Evolutionary conservation across 2,888 invertebrate genomes (phyloP).

Genomic region (Ectobius pallidus): DNA sequence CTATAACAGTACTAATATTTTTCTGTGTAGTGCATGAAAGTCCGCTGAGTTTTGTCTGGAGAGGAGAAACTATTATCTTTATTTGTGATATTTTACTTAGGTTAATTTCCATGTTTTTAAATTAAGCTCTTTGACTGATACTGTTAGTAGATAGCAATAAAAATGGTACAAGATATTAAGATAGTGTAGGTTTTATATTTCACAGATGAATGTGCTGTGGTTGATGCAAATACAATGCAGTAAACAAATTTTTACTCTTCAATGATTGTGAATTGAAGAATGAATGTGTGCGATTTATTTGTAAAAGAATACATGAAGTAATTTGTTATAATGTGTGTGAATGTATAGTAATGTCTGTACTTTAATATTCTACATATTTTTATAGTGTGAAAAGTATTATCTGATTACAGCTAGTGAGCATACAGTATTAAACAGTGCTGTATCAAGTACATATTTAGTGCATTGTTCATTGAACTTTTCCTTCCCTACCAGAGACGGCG

Average conservation of each 20-base stretch:
- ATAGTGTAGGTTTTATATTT: background rate
- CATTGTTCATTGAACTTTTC: too few species aligned
- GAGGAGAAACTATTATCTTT: background rate
- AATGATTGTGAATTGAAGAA: background rate
- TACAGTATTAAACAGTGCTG: conserved; percentile 32
- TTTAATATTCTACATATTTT: conserved; percentile 17
- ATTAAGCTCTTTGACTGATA: conserved; percentile 20
- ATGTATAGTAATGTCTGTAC: conserved; percentile 18
- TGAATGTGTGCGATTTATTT: background rate
- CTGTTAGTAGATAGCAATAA: conserved; percentile 8
- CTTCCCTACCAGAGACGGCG: too few species aligned
- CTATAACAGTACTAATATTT: background rate
- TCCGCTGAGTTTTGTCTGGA: background rate
- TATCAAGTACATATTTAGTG: too few species aligned
- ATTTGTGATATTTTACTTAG: conserved; percentile 31
- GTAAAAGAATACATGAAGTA: background rate
- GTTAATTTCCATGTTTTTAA: conserved; percentile 2
- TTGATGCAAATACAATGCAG: conserved; percentile 22
- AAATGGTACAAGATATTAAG: conserved; percentile 20
- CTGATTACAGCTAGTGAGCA: background rate
- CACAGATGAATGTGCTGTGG: conserved; percentile 1
- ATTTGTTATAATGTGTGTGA: background rate
- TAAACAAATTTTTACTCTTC: background rate
- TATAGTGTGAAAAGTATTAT: conserved; percentile 23
- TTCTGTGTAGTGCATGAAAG: background rate